Percentiles rank a stretch among this genome's conserved stretches.
phyloP scores from a whole-genome alignment of 2,113 vertebrate genomes.

The Motacilla alba region DNA sequence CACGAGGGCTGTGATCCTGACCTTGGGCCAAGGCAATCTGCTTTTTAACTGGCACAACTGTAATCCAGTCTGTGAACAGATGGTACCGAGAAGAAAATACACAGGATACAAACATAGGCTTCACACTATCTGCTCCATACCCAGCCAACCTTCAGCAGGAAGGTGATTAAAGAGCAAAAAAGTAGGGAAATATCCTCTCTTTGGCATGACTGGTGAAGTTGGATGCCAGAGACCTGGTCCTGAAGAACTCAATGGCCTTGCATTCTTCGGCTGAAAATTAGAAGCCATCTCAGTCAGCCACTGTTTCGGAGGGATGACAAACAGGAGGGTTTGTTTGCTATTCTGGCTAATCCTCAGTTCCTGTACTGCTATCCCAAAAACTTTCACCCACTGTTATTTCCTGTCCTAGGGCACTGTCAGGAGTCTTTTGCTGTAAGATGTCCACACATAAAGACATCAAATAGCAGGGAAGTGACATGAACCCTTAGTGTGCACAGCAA shows the following conservation, averaged over 20 bases:
- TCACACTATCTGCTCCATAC: slow-evolving; percentile 34
- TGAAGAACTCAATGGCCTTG: background rate
- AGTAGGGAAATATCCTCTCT: background rate
- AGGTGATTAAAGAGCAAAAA: slow-evolving; percentile 2
- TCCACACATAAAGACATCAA: background rate
- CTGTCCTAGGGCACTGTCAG: background rate
- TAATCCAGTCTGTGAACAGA: slow-evolving; percentile 72
- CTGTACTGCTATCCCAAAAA: background rate
- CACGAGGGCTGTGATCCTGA: slow-evolving; percentile 33
- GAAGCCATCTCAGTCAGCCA: background rate
- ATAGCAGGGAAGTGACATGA: background rate
- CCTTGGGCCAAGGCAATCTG: slow-evolving; percentile 71
- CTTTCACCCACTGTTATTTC: background rate
- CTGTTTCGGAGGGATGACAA: background rate
- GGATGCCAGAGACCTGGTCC: background rate
- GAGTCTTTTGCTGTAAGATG: background rate
- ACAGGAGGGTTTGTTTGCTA: background rate
- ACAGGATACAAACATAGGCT: slow-evolving; percentile 28
- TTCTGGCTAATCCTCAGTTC: background rate
- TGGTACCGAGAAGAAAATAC: slow-evolving; percentile 41
- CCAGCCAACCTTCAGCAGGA: slow-evolving; percentile 57
- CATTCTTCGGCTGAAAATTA: background rate
- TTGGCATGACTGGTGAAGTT: background rate
- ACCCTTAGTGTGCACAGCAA: background rate
- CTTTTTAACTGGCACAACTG: slow-evolving; percentile 68